Evolutionary conservation across 2,888 invertebrate genomes (phyloP), one percentile per base, ranked within the genome.

Genomic region (Litoditis marina): DNA sequence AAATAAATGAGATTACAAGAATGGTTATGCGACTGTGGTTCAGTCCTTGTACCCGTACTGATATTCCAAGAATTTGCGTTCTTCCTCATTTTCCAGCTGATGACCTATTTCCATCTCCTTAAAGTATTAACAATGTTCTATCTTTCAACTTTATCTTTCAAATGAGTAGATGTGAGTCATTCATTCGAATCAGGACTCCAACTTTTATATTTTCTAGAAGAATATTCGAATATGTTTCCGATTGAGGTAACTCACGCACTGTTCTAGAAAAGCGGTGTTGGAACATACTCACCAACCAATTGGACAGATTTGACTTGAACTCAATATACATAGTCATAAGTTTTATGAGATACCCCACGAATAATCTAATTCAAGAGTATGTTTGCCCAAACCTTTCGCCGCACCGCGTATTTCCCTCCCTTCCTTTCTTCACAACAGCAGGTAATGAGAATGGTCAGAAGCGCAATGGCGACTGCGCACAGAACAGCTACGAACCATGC

Each of bases 401-500:
- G 62, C 11, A 71, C 69, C 6, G 74, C 71, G 54, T 75, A 78
- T 42, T 71, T 70, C 27, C 60, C 73, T 34, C 71, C 57, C 8
- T 68, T 65, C 51, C 70, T 61, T 47, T 68, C 72, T 47, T 71
- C 72, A 58, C 74, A 77, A 51, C 74, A 75, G 47, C 79, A 81
- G 49, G 84, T 80, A 51, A 81, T 65, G 22, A 83, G 69, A 4
- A 82, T 68, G 27, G 83, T 73, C 16, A 71, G 73, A 6, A 84
- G 79, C 36, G 83, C 79, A 7, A 84, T 68, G 4, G 83, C 70
- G 6, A 84, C 69, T 1, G 83, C 78, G 2, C 82, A 65, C 44
- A 85, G 61, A 66, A 85, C 79, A 11, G 84, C 84, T 19, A 84
- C 77, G 73, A 85, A 85, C 85, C 85, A 85, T 28, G 82, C 84